phyloP scores from a whole-genome alignment of 1,140 invertebrate genomes.

The Hormaphis cornu region DNA sequence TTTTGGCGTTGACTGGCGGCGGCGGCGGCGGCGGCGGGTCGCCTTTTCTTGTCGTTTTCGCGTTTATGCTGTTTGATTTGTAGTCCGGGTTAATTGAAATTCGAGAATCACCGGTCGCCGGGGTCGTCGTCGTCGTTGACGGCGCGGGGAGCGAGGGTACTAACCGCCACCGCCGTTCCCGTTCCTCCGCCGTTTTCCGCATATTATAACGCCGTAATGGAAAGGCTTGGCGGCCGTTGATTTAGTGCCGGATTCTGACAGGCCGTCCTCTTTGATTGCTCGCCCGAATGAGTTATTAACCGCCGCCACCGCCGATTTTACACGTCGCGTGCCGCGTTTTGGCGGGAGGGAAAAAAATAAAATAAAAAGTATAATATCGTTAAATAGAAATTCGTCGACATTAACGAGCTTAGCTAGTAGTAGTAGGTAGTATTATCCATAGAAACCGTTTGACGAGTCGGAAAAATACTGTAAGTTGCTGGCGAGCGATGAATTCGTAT shows the following conservation, averaged over 20 bases:
- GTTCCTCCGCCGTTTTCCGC: neutral
- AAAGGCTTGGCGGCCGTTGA: conserved; percentile 32
- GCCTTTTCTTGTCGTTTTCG: conserved; percentile 31
- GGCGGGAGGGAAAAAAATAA: neutral
- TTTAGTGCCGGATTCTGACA: conserved; percentile 28
- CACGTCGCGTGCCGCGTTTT: neutral
- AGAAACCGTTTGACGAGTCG: too few species aligned
- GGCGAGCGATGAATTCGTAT: too few species aligned
- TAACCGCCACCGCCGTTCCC: neutral
- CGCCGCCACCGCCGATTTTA: neutral
- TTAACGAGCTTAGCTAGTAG: too few species aligned
- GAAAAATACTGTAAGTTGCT: too few species aligned
- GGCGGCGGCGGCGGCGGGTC: neutral
- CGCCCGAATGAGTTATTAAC: conserved; percentile 29
- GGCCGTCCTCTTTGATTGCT: conserved; percentile 30
- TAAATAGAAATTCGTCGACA: too few species aligned
- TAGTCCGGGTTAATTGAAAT: conserved; percentile 31
- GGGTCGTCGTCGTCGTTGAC: neutral
- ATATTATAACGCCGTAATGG: conserved; percentile 25
- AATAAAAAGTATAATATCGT: neutral
- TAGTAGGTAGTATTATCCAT: too few species aligned
- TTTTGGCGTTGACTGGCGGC: neutral
- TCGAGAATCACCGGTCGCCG: conserved; percentile 28
- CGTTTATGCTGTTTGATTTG: conserved; percentile 30
- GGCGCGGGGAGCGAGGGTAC: neutral